These are phyloP conservation scores for Aphaenogaster floridana DNA, from an alignment of 1,140 invertebrate genomes.

Conservation along the genomic window DNA sequence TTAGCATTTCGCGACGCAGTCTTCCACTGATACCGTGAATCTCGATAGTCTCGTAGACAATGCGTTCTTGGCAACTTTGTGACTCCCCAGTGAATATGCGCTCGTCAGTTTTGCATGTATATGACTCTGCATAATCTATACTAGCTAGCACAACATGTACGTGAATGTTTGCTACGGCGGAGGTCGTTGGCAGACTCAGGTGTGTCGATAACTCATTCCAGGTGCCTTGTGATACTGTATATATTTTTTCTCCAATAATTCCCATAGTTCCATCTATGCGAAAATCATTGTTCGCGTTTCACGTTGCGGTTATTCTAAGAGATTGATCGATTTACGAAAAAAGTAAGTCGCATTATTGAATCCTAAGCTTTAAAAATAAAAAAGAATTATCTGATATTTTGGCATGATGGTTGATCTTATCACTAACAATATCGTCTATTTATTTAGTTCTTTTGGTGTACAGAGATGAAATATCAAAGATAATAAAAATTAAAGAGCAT, in stretches of 20 bases:
- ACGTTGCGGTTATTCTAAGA: conserved; percentile 4
- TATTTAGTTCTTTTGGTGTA: not conserved
- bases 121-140: conserved; percentile 45
- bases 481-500: not conserved
- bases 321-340: conserved; percentile 31
- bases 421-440: not conserved
- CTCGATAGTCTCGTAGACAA: conserved; percentile 28
- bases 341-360: conserved; percentile 25
- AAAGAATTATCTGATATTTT: not conserved
- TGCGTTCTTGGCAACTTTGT: conserved; percentile 49
- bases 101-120: conserved; percentile 44
- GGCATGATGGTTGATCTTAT: not conserved
- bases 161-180: not conserved
- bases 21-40: conserved; percentile 29
- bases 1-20: not conserved
- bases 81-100: conserved; percentile 45
- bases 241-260: conserved; percentile 55
- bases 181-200: conserved; percentile 45
- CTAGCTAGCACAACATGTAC: conserved; percentile 7
- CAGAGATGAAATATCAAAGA: not conserved
- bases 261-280: not conserved
- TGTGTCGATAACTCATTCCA: conserved; percentile 55
- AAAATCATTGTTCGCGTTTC: conserved; percentile 5
- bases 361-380: not conserved
- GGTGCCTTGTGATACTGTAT: conserved; percentile 19